Evolutionary conservation across 2,113 vertebrate species (phyloP), one percentile per base, ranked within the genome.

Genomic region (Pelmatolapia mariae): DNA sequence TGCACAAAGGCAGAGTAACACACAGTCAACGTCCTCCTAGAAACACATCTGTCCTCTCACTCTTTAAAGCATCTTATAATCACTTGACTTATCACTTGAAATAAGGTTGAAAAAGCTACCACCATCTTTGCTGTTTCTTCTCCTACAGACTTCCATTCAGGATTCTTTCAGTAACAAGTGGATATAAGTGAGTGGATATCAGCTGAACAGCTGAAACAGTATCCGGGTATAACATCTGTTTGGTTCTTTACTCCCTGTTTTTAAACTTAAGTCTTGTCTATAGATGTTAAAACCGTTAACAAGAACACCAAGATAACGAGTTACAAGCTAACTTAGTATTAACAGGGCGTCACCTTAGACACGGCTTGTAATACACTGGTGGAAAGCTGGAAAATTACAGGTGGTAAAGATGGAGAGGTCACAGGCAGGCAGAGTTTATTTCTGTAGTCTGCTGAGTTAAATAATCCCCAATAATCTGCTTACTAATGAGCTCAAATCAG

Each of bases 321-420:
- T 40, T 68, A 68, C 33, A 68, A 4, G 7, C 63, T 68, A 68
- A 9, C 19, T 22, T 68, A 22, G 63, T 40, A 5, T 36, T 19
- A 66, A 66, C 4, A 66, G 31, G 18, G 18, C 3, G 1, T 66
- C 18, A 0, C 61, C 0, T 66, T 66, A 66, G 61, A 66, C 61
- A 11, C 31, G 11, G 33, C 19, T 12, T 0, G 1, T 40, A 15
- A 40, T 2, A 3, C 19, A 40, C 63, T 22, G 63, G 7, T 68
- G 63, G 19, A 68, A 68, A 40, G 31, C 59, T 66, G 61, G 33
- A 68, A 40, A 68, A 13, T 40, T 40, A 68, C 11, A 22, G 63
- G 19, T 68, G 63, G 63, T 40, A 68, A 24, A 2, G 36, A 4
- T 24, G 63, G 36, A 40, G 36, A 68, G n/a, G 33, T 40, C 33